A percentile compares a stretch with the other conserved stretches of the same genome.
These are phyloP conservation scores for Holotrichia oblita DNA, from an alignment of 1,140 invertebrate genomes.

Conservation along the genomic window DNA sequence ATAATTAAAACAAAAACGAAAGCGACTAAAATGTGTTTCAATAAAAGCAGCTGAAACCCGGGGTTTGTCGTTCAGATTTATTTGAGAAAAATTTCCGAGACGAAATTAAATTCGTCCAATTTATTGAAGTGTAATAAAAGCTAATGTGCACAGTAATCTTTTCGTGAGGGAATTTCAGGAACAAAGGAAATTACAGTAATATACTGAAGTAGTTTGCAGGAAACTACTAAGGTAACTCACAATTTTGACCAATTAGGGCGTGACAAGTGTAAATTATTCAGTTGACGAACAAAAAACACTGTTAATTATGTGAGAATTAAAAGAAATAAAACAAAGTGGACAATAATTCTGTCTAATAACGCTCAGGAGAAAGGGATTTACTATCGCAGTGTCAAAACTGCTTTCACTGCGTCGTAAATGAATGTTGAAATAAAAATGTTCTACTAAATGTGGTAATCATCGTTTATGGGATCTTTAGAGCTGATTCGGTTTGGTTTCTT, in stretches of 20 bases:
- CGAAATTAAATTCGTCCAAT: too few relatives aligned
- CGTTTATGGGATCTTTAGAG: neutral
- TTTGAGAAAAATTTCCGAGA: too few relatives aligned
- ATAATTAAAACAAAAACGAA: too few relatives aligned
- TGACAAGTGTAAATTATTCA: neutral
- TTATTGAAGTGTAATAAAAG: too few relatives aligned
- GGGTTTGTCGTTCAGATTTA: too few relatives aligned
- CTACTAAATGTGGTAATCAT: neutral
- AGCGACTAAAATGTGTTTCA: too few relatives aligned
- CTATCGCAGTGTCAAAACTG: neutral
- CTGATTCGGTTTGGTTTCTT: neutral
- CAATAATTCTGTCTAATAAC: slow-evolving; percentile 4
- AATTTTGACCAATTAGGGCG: neutral
- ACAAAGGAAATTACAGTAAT: neutral
- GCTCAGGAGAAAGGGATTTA: neutral
- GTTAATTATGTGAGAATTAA: neutral
- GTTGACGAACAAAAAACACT: neutral
- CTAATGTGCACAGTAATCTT: too few relatives aligned
- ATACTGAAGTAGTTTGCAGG: neutral
- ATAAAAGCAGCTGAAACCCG: too few relatives aligned
- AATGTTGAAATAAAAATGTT: neutral
- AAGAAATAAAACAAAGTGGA: neutral
- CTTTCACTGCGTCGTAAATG: neutral
- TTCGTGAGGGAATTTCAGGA: too few relatives aligned
- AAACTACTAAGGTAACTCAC: neutral